phyloP scores from a whole-genome alignment of 2,113 vertebrate species.

The Lucifuga dentata region DNA sequence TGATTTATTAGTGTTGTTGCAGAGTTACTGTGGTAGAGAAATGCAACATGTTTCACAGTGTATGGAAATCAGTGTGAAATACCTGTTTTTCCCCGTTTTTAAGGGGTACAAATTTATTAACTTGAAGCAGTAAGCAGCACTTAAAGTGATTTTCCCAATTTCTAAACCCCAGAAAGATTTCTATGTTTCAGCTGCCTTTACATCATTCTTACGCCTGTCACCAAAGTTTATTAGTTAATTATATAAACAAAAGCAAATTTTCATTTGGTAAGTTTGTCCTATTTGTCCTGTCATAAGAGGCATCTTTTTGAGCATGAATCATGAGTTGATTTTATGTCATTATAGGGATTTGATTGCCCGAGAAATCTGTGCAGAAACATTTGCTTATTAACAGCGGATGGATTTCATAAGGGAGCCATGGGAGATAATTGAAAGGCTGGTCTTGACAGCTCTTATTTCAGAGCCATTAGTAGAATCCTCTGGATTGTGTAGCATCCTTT shows the following conservation, averaged over 20 bases:
- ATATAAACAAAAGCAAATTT: not conserved
- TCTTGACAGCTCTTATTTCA: conserved; percentile 62
- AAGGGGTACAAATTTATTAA: too few relatives aligned
- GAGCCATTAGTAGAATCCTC: conserved; percentile 57
- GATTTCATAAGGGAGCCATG: conserved; percentile 61
- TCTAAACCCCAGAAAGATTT: too few relatives aligned
- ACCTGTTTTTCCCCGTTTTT: too few relatives aligned
- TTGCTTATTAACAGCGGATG: conserved; percentile 72
- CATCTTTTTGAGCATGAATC: conserved; percentile 42
- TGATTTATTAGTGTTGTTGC: not conserved
- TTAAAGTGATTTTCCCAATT: too few relatives aligned
- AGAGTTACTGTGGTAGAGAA: not conserved
- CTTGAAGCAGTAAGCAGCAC: too few relatives aligned
- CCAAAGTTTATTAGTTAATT: not conserved
- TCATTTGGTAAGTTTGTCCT: not conserved
- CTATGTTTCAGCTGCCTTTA: too few relatives aligned
- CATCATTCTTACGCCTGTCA: too few relatives aligned
- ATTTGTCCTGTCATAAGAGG: not conserved
- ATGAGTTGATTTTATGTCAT: conserved; percentile 48
- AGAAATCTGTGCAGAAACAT: conserved; percentile 55
- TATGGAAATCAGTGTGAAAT: too few relatives aligned
- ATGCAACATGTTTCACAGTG: too few relatives aligned
- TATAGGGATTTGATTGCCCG: conserved; percentile 54
- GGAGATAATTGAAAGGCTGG: conserved; percentile 38
- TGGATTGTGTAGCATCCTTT: conserved; percentile 32